Base-by-base conservation (phyloP, 1,140 invertebrate species). In the Orius laevigatus region DNA sequence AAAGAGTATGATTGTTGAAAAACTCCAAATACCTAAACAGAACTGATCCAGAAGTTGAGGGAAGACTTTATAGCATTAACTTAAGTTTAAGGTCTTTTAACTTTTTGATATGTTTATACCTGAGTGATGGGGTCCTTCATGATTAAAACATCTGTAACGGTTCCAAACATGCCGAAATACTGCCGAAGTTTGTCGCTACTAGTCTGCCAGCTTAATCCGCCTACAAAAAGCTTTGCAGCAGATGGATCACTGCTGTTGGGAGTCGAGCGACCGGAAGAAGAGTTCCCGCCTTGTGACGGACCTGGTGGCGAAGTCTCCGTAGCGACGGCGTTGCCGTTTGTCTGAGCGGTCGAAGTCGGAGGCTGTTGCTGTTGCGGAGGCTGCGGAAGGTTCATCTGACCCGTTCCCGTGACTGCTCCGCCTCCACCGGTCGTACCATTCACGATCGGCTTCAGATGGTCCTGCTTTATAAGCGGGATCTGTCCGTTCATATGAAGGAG, bases 61-160 rank as follows among this genome's bases (percentile, higher is more conserved):
- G n/a, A n/a, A n/a, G n/a, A n/a, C n/a, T n/a, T n/a, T n/a, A n/a
- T n/a, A n/a, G n/a, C n/a, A n/a, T n/a, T n/a, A n/a, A n/a, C n/a
- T n/a, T n/a, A n/a, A n/a, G n/a, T n/a, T n/a, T n/a, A n/a, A n/a
- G n/a, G n/a, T n/a, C n/a, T n/a, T n/a, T n/a, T n/a, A n/a, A n/a
- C n/a, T n/a, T n/a, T n/a, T n/a, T n/a, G n/a, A n/a, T n/a, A n/a
- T n/a, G n/a, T n/a, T n/a, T n/a, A 67, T 70, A 90, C 87, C 83
- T 90, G 85, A 52, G 86, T 90, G 11, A 90, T 79, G 2, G 86
- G 86, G 69, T 91, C 86, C 72, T 90, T 91, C 85, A 90, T 90
- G 58, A 91, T 89, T 42, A 90, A 76, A 39, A 90, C 86, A 62
- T 91, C 86, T n/a, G 84, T 84, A 50, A 91, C 85, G 3, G 80